phyloP scores from a whole-genome alignment of 2,113 vertebrate species.

The Toxotes jaculatrix region DNA sequence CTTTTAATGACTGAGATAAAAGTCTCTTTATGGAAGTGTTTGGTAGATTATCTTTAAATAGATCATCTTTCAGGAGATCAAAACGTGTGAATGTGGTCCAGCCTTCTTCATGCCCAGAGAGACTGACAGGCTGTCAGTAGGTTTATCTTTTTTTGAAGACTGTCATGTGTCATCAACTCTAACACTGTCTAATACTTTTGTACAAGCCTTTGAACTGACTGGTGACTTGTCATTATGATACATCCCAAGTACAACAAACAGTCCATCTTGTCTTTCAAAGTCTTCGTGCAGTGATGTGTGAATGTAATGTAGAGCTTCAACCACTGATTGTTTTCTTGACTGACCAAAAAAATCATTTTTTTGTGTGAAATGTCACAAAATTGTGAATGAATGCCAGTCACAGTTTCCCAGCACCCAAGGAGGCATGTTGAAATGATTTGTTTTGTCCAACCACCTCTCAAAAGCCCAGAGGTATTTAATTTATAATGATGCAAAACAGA shows the following conservation, averaged over 20 bases:
- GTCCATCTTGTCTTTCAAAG: not conserved
- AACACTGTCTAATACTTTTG: conserved; percentile 28
- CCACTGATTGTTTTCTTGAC: not conserved
- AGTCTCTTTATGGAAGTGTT: not conserved
- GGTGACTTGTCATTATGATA: conserved; percentile 48
- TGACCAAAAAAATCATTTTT: not conserved
- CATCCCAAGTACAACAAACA: conserved; percentile 7
- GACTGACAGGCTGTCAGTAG: conserved; percentile 27
- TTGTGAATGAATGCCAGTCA: not conserved
- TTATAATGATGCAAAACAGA: not conserved
- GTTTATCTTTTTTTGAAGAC: not conserved
- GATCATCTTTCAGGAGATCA: not conserved
- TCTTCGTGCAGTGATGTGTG: not conserved
- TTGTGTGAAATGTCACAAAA: not conserved
- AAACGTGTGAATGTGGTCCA: not conserved
- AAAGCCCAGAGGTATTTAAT: not conserved
- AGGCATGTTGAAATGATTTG: not conserved
- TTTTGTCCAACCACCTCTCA: not conserved
- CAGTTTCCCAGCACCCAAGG: not conserved
- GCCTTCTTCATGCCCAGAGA: not conserved
- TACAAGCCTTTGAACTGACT: conserved; percentile 21
- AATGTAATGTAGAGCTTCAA: not conserved
- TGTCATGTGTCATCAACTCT: conserved; percentile 49
- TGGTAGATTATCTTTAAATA: not conserved
- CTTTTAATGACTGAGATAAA: not conserved